Percentiles rank a stretch among this genome's conserved stretches.
Evolutionary conservation across 1,140 invertebrate genomes (phyloP).

Genomic region (Bombus pyrosoma): DNA sequence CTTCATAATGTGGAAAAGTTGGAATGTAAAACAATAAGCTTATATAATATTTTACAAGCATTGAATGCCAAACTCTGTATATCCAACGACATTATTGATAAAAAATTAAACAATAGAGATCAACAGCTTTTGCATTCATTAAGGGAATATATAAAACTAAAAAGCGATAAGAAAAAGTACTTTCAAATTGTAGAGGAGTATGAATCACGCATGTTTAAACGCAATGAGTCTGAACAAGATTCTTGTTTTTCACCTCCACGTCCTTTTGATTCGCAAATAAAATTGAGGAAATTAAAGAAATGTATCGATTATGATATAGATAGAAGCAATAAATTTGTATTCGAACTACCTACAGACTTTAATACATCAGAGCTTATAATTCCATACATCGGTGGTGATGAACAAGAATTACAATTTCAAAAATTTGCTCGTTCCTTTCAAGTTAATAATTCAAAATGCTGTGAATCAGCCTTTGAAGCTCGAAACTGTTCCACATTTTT

Average conservation of each 20-base stretch:
- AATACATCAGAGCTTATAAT: conserved; percentile 32
- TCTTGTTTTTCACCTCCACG: conserved; percentile 69
- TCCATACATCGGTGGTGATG: conserved; percentile 36
- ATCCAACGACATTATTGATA: conserved; percentile 53
- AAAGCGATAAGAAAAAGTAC: not conserved
- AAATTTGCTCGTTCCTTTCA: conserved; percentile 56
- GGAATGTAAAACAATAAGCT: conserved; percentile 42
- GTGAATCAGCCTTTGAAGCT: not conserved
- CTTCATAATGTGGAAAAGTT: conserved; percentile 52
- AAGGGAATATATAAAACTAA: conserved; percentile 45
- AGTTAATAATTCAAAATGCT: not conserved
- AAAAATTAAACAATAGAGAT: conserved; percentile 62
- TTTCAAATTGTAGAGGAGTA: conserved; percentile 54
- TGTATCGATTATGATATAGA: conserved; percentile 61
- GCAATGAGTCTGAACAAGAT: not conserved
- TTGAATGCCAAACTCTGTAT: conserved; percentile 69
- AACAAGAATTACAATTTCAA: conserved; percentile 60
- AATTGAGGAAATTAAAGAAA: not conserved
- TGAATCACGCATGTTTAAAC: conserved; percentile 72
- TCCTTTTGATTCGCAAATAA: conserved; percentile 58
- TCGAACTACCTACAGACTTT: conserved; percentile 19
- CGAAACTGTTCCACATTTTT: not conserved
- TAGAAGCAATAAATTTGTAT: conserved; percentile 28
- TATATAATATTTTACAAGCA: conserved; percentile 67
- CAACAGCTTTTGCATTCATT: conserved; percentile 69